phyloP scores from a whole-genome alignment of 35 echinoderm and acorn worm species.

The Diadema setosum region DNA sequence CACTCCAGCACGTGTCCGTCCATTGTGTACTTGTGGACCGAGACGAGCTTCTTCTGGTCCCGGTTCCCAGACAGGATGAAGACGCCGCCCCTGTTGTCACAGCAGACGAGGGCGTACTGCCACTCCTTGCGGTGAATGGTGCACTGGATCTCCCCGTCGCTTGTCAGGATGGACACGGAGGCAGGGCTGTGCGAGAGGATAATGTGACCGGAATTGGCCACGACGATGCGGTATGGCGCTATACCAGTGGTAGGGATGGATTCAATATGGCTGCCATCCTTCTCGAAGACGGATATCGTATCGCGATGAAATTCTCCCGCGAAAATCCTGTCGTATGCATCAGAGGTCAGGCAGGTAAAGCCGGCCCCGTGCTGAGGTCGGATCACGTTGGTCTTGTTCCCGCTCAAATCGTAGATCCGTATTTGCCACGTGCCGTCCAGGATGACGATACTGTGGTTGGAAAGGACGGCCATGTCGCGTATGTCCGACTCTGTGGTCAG shows the following conservation, averaged over 20 bases:
- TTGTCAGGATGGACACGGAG: background rate
- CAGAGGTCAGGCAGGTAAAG: background rate
- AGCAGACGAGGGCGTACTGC: conserved; percentile 9
- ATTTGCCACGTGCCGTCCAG: conserved; percentile 1
- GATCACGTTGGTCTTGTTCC: background rate
- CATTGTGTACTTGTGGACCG: background rate
- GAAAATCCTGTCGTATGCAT: conserved; percentile 1
- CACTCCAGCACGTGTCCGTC: background rate
- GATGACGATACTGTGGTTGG: background rate
- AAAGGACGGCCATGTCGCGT: background rate
- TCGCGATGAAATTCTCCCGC: background rate
- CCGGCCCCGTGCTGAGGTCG: background rate
- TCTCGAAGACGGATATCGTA: background rate
- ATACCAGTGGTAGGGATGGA: background rate
- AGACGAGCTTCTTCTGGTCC: background rate
- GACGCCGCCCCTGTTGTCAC: background rate
- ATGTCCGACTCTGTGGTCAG: background rate
- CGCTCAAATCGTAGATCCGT: background rate
- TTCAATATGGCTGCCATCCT: background rate
- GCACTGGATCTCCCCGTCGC: background rate
- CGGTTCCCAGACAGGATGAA: background rate
- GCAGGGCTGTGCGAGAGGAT: background rate
- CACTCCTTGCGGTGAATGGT: background rate
- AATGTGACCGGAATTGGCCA: background rate
- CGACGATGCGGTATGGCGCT: background rate